Evolutionary conservation across 2,888 invertebrate genomes (phyloP), one percentile per base, ranked within the genome.

Genomic region (Aspidapion aeneum): DNA sequence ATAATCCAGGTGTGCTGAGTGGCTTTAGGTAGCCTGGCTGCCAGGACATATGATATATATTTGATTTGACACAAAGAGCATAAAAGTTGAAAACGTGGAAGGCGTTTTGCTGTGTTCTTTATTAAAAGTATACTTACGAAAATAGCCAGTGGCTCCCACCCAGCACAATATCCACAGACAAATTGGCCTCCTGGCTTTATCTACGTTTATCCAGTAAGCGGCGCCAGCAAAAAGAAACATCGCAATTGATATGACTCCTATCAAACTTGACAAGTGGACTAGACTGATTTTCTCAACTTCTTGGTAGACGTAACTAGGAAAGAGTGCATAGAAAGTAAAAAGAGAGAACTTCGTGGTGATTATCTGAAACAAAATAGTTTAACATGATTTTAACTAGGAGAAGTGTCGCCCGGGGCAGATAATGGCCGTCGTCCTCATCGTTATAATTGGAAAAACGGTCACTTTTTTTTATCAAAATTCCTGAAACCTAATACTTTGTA

Each of bases 291-390:
- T 66, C 17, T 66, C 65, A 1, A 78, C 66, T 62, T 72, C 71
- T 60, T 75, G 72, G 62, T 76, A 85, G 56, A 86, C 74, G 68
- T 83, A 79, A 19, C 82, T 79, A 0, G 86, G 86, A 72, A 84
- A 85, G 20, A 85, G 71, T 0, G 84, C 75, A 35, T 82, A 84
- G 60, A 85, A 79, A 0, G 84, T 75, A 55, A 86, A 77, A 20
- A 81, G 75, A 0, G 85, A 85, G 71, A 82, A 85, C 19, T 84
- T 85, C 1, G 83, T 82, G 54, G 82, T 82, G 21, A 85, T 72
- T 68, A 35, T 12, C 35, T 35, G n/a, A 35, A 12, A 35, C 35
- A 35, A 35, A 35, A 35, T 7, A 35, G n/a, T n/a, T n/a, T n/a
- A n/a, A n/a, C n/a, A n/a, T n/a, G n/a, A n/a, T n/a, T n/a, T n/a